phyloP scores from a whole-genome alignment of 2,888 invertebrate species.

The Pyrgus malvae region DNA sequence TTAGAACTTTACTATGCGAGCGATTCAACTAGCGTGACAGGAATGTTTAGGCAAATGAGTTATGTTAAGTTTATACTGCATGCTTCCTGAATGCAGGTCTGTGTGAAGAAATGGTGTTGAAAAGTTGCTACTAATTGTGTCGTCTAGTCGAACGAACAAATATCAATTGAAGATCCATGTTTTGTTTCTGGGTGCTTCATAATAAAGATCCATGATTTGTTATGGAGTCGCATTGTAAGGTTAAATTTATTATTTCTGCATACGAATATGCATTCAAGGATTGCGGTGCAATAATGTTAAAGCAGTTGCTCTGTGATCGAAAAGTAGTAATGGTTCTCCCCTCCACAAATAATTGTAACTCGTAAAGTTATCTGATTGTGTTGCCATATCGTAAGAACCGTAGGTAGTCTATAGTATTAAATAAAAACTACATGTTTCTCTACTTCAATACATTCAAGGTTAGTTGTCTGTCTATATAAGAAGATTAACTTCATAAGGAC shows the following conservation, averaged over 20 bases:
- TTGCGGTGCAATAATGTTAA: background rate
- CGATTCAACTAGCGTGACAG: background rate
- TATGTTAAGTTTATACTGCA: background rate
- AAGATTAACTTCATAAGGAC: too few relatives aligned
- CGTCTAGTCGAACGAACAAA: too few relatives aligned
- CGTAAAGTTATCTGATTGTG: background rate
- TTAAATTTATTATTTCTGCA: background rate
- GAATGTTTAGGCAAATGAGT: background rate
- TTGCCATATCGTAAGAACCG: too few relatives aligned
- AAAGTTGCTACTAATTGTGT: too few relatives aligned
- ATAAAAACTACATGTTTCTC: too few relatives aligned
- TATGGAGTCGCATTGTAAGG: too few relatives aligned
- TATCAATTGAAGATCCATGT: too few relatives aligned
- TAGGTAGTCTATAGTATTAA: too few relatives aligned
- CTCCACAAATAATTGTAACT: background rate
- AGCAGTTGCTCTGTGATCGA: conserved; percentile 13
- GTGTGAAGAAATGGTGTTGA: background rate
- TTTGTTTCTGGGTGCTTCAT: too few relatives aligned
- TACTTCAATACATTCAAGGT: too few relatives aligned
- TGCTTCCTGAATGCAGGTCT: background rate
- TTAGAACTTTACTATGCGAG: conserved; percentile 8
- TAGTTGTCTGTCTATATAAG: too few relatives aligned
- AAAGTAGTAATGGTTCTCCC: conserved; percentile 2
- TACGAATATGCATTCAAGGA: background rate
- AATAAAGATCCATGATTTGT: too few relatives aligned